Evolutionary conservation across 2,113 vertebrate species (phyloP), one percentile per base, ranked within the genome.

Genomic region (Atlantisia rogersi): DNA sequence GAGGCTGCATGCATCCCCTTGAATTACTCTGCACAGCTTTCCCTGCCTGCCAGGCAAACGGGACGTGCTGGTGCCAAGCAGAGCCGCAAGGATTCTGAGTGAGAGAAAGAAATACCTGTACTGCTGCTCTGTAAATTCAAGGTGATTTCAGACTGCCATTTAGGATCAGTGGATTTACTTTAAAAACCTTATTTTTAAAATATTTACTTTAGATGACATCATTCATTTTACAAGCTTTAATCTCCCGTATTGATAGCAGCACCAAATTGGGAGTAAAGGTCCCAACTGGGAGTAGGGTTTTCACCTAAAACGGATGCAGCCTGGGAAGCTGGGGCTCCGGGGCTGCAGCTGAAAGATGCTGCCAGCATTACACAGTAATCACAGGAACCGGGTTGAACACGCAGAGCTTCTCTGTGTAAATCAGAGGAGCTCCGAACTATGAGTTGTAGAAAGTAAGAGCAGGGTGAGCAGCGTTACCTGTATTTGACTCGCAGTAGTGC

Each of bases 401-500:
- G 9, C 42, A 78, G 35, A 78, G 39, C 15, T 67, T 55, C 7
- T 40, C 26, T 15, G 10, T 40, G 10, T 53, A 42, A 70, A 26
- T 31, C n/a, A 70, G 7, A 75, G 62, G 12, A 46, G 20, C 15
- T 46, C 44, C 77, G 25, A 48, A 37, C 12, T 25, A 19, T 4
- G 5, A 6, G 8, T 68, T 90, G 64, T 2, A 73, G 82, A 60
- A 58, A 77, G 31, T 44, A 29, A 37, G 11, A 44, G 48, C 18
- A 37, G 44, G 44, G 44, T 24, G 50, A 40, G 19, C 16, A 14
- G 12, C 1, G 67, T 95, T 96, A 98, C 98, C 94, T 98, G 97
- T 88, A 98, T 98, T 80, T 97, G 95, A 39, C 82, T 98, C 55
- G 71, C 59, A 46, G 75, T 85, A 58, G 94, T 79, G 67, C 46